These are phyloP conservation scores for Ptiloglossa arizonensis DNA, from an alignment of 1,140 invertebrate species.

Conservation along the genomic window DNA sequence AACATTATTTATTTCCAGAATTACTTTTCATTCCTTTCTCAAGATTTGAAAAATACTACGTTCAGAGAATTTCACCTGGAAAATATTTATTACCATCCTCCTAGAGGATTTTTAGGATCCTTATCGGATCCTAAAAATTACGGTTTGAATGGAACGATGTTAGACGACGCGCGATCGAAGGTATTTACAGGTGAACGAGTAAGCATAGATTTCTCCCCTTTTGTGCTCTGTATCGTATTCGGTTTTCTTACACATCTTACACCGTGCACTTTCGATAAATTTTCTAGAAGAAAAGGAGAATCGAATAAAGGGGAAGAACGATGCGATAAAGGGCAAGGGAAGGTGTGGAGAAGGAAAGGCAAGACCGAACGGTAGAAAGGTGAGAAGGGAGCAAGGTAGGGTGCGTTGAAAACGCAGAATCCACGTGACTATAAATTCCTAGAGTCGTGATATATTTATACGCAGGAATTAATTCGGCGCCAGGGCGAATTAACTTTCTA, in stretches of 20 bases:
- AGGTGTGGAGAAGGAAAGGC: not conserved
- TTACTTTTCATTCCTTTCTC: no score
- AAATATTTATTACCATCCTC: no score
- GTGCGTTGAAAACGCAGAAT: conserved; percentile 37
- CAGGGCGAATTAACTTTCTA: conserved; percentile 72
- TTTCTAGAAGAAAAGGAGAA: not conserved
- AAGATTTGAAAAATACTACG: no score
- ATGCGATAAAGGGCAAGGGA: not conserved
- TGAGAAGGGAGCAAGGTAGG: not conserved
- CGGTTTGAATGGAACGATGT: conserved; percentile 46
- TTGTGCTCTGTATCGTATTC: not conserved
- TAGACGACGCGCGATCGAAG: conserved; percentile 63
- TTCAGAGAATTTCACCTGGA: no score
- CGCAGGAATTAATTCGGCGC: conserved; percentile 73
- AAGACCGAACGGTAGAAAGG: not conserved
- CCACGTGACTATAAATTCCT: conserved; percentile 42
- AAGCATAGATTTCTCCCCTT: no score
- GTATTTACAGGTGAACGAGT: conserved; percentile 59
- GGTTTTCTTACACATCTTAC: not conserved
- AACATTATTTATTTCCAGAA: no score
- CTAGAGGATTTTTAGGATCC: no score
- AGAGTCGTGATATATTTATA: conserved; percentile 70
- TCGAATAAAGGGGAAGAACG: not conserved
- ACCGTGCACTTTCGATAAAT: not conserved
- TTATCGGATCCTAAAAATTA: no score